Base-by-base conservation (phyloP, 2,888 invertebrate species). In the Polymixis lichenea region DNA sequence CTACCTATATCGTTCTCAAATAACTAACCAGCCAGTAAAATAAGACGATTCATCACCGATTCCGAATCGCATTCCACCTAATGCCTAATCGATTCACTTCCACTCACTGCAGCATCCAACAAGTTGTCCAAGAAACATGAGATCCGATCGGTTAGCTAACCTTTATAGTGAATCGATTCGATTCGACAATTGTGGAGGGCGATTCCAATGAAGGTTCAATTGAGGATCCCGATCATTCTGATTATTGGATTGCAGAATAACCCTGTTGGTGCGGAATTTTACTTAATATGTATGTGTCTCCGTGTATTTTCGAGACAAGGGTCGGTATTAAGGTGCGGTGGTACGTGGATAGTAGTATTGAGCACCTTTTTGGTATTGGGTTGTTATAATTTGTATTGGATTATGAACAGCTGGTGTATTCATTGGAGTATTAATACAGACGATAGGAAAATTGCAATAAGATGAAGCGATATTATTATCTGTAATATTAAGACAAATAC, bases 221-320 rank as follows among this genome's bases (percentile, higher is more conserved):
- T 55, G 85, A 76, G 56, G 82, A 76, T 38, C 71, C 74, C 43
- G 75, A 74, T 84, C 77, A 67, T 77, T 77, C 64, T 75, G 82
- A 78, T 84, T 86, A 85, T 85, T 78, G 73, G 85, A 87, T 87
- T 81, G 85, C 71, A 77, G 75, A 72, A 80, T 77, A 71, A 71
- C 49, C 70, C 61, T 53, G 55, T 72, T 65, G 76, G 51, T 70
- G 53, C n/a, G 78, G 80, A 78, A 76, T 86, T 84, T 86, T 77
- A 80, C 62, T 77, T 84, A 77, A 80, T 86, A 83, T 79, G 77
- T 80, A 80, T 84, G 64, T 80, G 77, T 83, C 61, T 32, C 61
- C 53, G 77, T 38, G 38, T 78, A 68, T 85, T 77, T 81, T 77
- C 28, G 53, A 76, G 77, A 77, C 75, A 74, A 77, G 72, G 80